Conservation (phyloP, 1,140 invertebrate species). For the Trachymyrmex cornetzi region DNA sequence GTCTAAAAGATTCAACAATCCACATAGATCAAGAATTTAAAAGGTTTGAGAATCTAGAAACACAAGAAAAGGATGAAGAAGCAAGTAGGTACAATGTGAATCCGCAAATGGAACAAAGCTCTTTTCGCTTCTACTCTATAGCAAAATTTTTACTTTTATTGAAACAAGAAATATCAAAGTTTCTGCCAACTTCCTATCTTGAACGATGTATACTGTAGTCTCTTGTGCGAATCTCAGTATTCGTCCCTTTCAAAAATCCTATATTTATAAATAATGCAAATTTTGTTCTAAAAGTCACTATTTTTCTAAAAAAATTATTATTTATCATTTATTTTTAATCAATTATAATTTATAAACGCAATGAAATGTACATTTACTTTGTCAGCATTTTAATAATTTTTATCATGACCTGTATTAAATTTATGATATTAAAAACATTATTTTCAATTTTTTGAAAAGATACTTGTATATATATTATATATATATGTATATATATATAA, state of each 20-base stretch:
- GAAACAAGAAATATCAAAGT: conserved; percentile 46
- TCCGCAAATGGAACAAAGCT: conserved; percentile 67
- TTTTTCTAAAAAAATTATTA: not conserved
- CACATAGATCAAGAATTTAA: not conserved
- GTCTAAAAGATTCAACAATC: not conserved
- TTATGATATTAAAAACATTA: not conserved
- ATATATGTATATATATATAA: no score
- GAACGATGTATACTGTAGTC: conserved; percentile 5
- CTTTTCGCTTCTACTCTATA: not conserved
- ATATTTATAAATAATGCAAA: conserved; percentile 23
- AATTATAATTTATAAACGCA: not conserved
- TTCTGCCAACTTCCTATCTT: conserved; percentile 7
- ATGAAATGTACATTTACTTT: conserved; percentile 1
- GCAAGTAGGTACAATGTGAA: conserved; percentile 42
- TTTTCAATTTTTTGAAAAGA: not conserved
- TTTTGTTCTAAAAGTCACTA: not conserved
- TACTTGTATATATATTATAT: not conserved
- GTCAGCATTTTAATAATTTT: not conserved
- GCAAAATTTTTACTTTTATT: conserved; percentile 59
- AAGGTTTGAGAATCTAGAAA: conserved; percentile 16
- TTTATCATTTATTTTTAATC: not conserved
- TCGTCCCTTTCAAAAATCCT: not conserved
- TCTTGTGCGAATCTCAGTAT: conserved; percentile 20
- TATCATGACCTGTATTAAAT: not conserved
- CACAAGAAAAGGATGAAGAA: conserved; percentile 7